Evolutionary conservation across 2,888 invertebrate species (phyloP), one percentile per base, ranked within the genome.

Genomic region (Eledone cirrhosa): DNA sequence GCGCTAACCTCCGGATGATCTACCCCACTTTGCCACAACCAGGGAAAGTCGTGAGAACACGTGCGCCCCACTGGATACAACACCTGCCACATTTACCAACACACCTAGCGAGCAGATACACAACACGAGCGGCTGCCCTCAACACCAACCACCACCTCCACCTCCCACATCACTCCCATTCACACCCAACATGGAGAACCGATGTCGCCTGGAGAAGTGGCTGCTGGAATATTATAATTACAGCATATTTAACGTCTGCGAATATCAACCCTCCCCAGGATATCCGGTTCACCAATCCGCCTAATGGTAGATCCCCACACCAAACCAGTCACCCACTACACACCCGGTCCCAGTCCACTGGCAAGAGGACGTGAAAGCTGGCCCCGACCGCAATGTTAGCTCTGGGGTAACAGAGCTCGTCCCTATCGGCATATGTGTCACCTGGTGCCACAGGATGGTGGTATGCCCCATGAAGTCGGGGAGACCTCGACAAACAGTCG

Each of bases 331-430:
- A 85, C 84, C 22, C 78, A 83, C 67, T 86, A 86, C 77, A 85
- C 83, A 1, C 85, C 86, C 84, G 24, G 84, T 86, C 5, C 86
- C 85, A n/a, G 14, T 87, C 0, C 85, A 85, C 77, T 86, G 86
- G 86, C 82, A 81, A 63, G 82, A 84, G 11, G 82, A 81, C 11
- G 84, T 86, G 3, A 86, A 86, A 75, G 83, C 79, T 31, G 84
- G 83, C 0, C 80, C 86, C 2, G 85, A 86, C 77, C 83, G 81
- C 27, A 85, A 86, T 78, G 84, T 84, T 0, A 33, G 80, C 2
- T 77, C 86, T 7, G 83, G 83, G 31, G 83, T 85, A 5, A 65
- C 84, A 13, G 84, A 84, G 78, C 81, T 80, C 3, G 84, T 85
- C 1, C 83, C 84, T 0, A 65, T 84, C 13, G 84, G 84, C 0